Evolutionary conservation across 2,797 vertebrate genomes (phyloP).

Genomic region (Eospalax fontanierii): DNA sequence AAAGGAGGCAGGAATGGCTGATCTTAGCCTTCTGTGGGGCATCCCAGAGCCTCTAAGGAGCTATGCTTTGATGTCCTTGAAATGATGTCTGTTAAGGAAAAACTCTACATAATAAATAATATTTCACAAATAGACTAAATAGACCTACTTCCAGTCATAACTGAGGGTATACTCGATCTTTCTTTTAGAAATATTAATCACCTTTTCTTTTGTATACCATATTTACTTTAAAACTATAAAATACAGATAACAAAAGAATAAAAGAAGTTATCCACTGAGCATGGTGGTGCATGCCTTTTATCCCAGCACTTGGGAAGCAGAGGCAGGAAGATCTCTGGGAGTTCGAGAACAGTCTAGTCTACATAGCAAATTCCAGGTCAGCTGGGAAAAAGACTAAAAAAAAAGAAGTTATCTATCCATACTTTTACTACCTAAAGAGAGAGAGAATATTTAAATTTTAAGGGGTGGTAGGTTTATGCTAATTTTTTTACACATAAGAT

Average conservation of each 20-base stretch:
- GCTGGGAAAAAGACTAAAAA: too few species aligned
- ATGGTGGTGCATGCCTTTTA: too few species aligned
- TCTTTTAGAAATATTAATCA: slow-evolving; percentile 6
- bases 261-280: background rate
- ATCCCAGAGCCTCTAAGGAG: background rate
- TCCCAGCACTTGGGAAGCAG: too few species aligned
- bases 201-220: background rate
- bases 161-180: background rate
- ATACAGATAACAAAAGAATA: background rate
- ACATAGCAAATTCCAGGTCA: too few species aligned
- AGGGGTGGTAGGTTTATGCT: background rate
- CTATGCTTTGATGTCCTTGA: background rate
- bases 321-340: too few species aligned
- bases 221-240: slow-evolving; percentile 27
- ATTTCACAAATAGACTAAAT: background rate
- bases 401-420: background rate
- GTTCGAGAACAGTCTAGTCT: too few species aligned
- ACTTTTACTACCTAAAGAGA: background rate
- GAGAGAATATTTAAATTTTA: slow-evolving; percentile 51
- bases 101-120: background rate
- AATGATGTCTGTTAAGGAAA: background rate
- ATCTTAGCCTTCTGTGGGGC: background rate
- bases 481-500: slow-evolving; percentile 20
- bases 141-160: background rate
- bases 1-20: background rate